Evolutionary conservation across 1,140 invertebrate genomes (phyloP), one percentile per base, ranked within the genome.

Genomic region (Anoplophora glabripennis): DNA sequence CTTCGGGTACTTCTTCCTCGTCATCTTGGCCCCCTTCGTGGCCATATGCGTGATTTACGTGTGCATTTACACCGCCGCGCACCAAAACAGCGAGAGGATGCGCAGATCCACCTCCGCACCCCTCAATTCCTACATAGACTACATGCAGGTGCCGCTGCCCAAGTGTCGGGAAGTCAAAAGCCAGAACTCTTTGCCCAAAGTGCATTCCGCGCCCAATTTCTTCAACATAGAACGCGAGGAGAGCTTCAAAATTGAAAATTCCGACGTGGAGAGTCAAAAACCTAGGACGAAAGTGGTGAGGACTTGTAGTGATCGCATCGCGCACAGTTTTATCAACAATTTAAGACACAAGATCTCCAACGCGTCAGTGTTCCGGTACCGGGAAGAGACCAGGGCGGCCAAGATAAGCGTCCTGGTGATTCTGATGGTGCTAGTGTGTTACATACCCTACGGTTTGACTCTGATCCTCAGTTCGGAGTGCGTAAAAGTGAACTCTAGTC

Each of bases 371-470:
- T 92, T 92, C 73, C 81, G 86, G 53, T 90, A 91, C 71, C 79
- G 89, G 15, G 89, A 92, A 74, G 90, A 92, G 74, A 86, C 88
- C 33, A 80, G 90, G 57, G 89, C 90, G 0, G 90, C 89, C 3
- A 83, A 89, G 52, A 87, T 92, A 44, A 90, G 88, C 66, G 84
- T 88, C 28, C 69, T 90, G 60, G 83, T 86, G 1, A 82, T 86
- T 28, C 82, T 90, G 3, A 88, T 90, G 79, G 84, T 89, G 28
- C 77, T 84, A 53, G 81, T 82, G 18, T 91, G 83, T 57, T 89
- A 88, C 77, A 76, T 87, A 18, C 89, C 89, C 0, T 87, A 84
- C 66, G 81, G 84, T 0, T 63, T 84, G 15, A 67, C 84, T 0
- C 70, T 84, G 0, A 56, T 86, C 1, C 58, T 78, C 4, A 71